Percentiles rank a stretch among this genome's conserved stretches.
Conservation (phyloP, 1,140 invertebrate species). For the Drosophila busckii region DNA sequence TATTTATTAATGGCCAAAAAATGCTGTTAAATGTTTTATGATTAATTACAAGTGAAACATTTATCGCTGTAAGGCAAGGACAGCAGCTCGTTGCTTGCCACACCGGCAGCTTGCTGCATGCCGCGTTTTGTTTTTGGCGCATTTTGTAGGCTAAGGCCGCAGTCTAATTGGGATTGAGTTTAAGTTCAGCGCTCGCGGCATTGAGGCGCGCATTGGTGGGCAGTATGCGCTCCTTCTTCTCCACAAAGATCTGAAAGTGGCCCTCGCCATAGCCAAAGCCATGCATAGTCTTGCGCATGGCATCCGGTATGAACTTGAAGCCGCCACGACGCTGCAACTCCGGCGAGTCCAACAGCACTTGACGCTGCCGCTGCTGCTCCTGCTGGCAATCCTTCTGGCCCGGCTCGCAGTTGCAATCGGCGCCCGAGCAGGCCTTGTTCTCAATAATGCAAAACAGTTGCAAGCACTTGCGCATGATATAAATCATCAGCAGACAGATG, state of each 20-base stretch:
- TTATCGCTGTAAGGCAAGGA: constrained; percentile 33
- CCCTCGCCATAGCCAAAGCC: constrained; percentile 71
- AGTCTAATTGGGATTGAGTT: constrained; percentile 73
- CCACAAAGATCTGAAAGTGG: constrained; percentile 72
- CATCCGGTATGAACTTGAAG: constrained; percentile 57
- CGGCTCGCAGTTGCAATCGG: constrained; percentile 16
- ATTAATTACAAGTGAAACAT: constrained; percentile 41
- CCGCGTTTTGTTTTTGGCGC: constrained; percentile 42
- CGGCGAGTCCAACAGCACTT: constrained; percentile 41
- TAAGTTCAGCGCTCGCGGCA: constrained; percentile 70
- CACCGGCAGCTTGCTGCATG: not conserved
- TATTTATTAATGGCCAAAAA: constrained; percentile 36
- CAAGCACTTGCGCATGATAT: constrained; percentile 62
- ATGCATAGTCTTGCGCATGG: constrained; percentile 66
- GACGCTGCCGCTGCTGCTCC: constrained; percentile 26
- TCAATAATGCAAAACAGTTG: constrained; percentile 69
- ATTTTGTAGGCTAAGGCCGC: constrained; percentile 17
- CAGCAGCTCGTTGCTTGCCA: constrained; percentile 10
- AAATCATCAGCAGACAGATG: constrained; percentile 62
- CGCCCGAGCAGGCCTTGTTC: constrained; percentile 46
- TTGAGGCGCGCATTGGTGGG: constrained; percentile 65
- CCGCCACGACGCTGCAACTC: constrained; percentile 26
- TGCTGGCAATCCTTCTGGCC: constrained; percentile 10
- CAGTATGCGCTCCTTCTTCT: constrained; percentile 70
- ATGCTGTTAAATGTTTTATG: constrained; percentile 24